A percentile compares a stretch with the other conserved stretches of the same genome.
Conservation (phyloP, 2,113 vertebrate genomes). For the Penelope pileata region DNA sequence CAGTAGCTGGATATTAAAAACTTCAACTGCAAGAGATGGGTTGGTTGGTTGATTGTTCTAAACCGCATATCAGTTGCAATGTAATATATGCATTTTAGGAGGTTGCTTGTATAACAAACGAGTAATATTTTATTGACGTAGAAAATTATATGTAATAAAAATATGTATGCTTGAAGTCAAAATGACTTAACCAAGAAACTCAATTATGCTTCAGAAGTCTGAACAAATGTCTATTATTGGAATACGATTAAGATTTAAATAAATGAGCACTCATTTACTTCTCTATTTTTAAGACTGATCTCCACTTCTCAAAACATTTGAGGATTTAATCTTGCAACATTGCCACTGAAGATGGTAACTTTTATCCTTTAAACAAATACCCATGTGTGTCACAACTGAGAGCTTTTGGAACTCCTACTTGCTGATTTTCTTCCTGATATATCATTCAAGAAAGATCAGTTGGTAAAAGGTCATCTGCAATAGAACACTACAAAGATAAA, state of each 20-base stretch:
- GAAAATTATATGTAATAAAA: background rate
- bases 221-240: background rate
- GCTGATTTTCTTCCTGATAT: background rate
- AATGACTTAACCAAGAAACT: background rate
- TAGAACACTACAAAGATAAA: background rate
- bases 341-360: background rate
- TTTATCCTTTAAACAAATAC: background rate
- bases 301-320: background rate
- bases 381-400: background rate
- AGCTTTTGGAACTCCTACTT: background rate
- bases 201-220: background rate
- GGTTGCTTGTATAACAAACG: background rate
- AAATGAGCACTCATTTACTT: no score
- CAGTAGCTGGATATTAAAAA: background rate
- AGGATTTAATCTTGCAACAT: background rate
- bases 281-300: background rate
- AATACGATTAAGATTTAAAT: background rate
- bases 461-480: background rate
- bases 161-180: background rate
- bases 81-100: background rate
- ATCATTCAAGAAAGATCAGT: background rate
- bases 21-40: background rate
- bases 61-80: background rate
- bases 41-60: background rate
- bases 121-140: background rate